These are phyloP conservation scores for Hydrochoerus hydrochaeris DNA, from an alignment of 2,113 vertebrate species.

Conservation along the genomic window DNA sequence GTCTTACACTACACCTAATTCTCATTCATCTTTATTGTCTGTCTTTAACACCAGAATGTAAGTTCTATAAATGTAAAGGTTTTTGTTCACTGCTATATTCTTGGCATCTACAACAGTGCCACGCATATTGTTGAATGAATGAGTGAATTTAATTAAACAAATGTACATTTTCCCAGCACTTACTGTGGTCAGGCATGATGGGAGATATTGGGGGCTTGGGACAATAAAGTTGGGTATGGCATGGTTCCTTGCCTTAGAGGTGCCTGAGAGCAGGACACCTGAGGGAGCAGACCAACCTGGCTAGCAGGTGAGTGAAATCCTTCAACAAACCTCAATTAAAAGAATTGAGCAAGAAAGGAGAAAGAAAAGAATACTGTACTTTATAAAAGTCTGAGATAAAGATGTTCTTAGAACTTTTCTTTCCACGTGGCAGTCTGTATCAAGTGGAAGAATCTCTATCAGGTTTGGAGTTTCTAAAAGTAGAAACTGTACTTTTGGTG, in stretches of 20 bases:
- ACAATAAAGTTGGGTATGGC: not conserved
- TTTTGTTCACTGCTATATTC: not conserved
- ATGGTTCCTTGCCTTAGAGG: not conserved
- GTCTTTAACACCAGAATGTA: not conserved
- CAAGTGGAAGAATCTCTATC: not conserved
- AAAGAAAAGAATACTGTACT: constrained; percentile 22
- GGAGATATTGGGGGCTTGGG: not conserved
- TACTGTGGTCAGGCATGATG: not conserved
- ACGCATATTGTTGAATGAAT: not conserved
- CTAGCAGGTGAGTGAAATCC: not conserved
- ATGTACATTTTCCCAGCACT: not conserved
- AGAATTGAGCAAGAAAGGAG: not conserved
- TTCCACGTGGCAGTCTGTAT: not conserved
- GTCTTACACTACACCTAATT: not conserved
- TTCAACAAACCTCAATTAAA: not conserved
- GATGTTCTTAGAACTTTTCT: not conserved
- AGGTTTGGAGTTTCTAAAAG: constrained; percentile 18
- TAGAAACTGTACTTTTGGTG: not conserved
- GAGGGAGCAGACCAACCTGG: not conserved
- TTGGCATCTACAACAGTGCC: not conserved
- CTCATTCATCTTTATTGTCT: not conserved
- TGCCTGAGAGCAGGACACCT: not conserved
- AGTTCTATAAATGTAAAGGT: not conserved
- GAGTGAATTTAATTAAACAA: not conserved
- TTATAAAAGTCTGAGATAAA: constrained; percentile 29